A percentile compares a stretch with the other conserved stretches of the same genome.
Conservation (phyloP, 2,113 vertebrate genomes). For the Oostethus manadensis region DNA sequence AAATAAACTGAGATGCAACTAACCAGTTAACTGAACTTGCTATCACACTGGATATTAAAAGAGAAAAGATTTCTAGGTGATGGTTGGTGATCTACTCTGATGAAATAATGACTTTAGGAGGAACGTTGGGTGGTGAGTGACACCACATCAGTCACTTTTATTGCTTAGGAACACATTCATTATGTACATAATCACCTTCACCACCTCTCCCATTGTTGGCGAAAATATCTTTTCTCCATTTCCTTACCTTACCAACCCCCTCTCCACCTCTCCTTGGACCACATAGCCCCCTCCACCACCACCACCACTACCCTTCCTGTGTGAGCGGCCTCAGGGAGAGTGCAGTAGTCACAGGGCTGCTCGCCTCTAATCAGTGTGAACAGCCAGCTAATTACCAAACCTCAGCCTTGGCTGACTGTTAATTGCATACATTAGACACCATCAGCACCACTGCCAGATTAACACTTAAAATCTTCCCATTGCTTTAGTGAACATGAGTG, state of each 20-base stretch:
- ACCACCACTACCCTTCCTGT: slow-evolving; percentile 31
- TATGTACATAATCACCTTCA: slow-evolving; percentile 32
- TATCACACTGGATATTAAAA: no score
- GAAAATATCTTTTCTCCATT: slow-evolving; percentile 38
- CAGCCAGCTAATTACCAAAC: slow-evolving; percentile 98
- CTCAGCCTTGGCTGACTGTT: slow-evolving; percentile 88
- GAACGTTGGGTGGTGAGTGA: not conserved
- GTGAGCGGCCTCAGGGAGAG: slow-evolving; percentile 60
- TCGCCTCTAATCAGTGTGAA: slow-evolving; percentile 84
- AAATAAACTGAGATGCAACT: no score
- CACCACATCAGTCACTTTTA: slow-evolving; percentile 2
- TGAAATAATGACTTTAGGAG: slow-evolving; percentile 1
- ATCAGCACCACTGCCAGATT: slow-evolving; percentile 99
- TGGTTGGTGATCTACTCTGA: not conserved
- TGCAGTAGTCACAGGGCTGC: slow-evolving; percentile 72
- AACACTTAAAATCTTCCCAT: slow-evolving; percentile 98
- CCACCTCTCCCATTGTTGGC: slow-evolving; percentile 29
- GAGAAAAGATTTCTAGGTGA: not conserved
- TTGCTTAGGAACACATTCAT: slow-evolving; percentile 1
- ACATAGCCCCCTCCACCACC: no score
- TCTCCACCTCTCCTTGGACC: slow-evolving; percentile 21
- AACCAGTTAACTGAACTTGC: no score
- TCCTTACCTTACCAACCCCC: slow-evolving; percentile 30
- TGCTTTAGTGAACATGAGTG: slow-evolving; percentile 55
- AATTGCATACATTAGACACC: slow-evolving; percentile 99